Conservation (phyloP, 2,113 vertebrate genomes). For the Chlorodrepanis virens region DNA sequence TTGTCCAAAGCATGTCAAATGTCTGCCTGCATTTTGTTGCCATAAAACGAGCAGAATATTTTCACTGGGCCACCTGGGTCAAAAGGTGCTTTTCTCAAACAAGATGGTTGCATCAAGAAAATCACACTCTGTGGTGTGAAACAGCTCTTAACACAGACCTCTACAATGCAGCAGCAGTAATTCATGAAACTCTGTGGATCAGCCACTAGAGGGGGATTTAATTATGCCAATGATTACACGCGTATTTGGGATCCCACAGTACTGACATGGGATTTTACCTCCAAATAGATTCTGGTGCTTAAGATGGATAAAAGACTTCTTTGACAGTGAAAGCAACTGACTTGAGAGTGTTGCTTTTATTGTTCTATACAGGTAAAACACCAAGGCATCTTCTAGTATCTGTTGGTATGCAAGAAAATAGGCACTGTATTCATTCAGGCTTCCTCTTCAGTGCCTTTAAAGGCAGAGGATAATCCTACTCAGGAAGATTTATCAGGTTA, state of each 20-base stretch:
- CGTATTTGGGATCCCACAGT: neutral
- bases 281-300: neutral
- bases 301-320: neutral
- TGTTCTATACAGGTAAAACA: neutral
- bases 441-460: neutral
- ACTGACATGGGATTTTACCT: neutral
- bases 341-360: neutral
- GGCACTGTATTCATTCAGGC: neutral
- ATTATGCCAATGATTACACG: neutral
- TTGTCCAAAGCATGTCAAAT: neutral
- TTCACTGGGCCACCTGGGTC: neutral
- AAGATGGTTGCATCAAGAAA: neutral
- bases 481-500: neutral
- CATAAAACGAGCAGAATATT: rapidly evolving
- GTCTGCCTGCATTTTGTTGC: neutral
- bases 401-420: neutral
- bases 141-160: neutral
- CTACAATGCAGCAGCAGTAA: rapidly evolving
- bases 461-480: neutral
- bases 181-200: neutral
- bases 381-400: neutral
- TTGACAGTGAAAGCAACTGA: neutral
- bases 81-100: neutral
- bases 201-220: slow-evolving; percentile 54
- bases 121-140: neutral